A percentile compares a stretch with the other conserved stretches of the same genome.
These are phyloP conservation scores for Salmo trutta DNA, from an alignment of 2,797 vertebrate species.

Conservation along the genomic window DNA sequence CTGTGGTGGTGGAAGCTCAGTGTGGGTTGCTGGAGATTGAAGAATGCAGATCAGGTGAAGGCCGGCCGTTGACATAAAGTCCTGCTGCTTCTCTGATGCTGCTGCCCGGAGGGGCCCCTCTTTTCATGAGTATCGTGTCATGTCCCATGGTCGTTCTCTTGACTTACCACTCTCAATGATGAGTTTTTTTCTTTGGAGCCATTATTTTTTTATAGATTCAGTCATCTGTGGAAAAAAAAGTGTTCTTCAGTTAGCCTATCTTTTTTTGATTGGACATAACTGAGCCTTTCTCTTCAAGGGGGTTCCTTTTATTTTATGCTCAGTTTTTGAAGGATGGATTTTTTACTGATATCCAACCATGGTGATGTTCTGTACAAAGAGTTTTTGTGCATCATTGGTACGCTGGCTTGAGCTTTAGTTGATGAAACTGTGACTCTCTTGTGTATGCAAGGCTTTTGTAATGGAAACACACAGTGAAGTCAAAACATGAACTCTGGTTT, in stretches of 20 bases:
- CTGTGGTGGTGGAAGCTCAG: slow-evolving; percentile 34
- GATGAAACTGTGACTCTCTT: slow-evolving; percentile 1
- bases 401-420: slow-evolving; percentile 2
- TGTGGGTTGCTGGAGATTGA: slow-evolving; percentile 26
- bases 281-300: neutral
- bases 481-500: slow-evolving; percentile 4
- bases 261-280: neutral
- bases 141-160: neutral
- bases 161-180: too few species aligned
- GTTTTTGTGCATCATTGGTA: slow-evolving; percentile 24
- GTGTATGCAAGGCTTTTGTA: neutral
- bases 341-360: slow-evolving; percentile 10
- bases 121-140: neutral
- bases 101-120: slow-evolving; percentile 15
- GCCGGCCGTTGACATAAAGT: neutral
- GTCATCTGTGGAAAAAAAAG: too few species aligned
- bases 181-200: too few species aligned
- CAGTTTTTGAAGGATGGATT: neutral
- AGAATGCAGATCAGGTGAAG: slow-evolving; percentile 41
- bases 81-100: slow-evolving; percentile 19
- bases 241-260: neutral
- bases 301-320: neutral
- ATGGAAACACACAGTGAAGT: neutral
- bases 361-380: slow-evolving; percentile 21
- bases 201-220: too few species aligned